phyloP scores from a whole-genome alignment of 2,113 vertebrate species.

The Struthio camelus region DNA sequence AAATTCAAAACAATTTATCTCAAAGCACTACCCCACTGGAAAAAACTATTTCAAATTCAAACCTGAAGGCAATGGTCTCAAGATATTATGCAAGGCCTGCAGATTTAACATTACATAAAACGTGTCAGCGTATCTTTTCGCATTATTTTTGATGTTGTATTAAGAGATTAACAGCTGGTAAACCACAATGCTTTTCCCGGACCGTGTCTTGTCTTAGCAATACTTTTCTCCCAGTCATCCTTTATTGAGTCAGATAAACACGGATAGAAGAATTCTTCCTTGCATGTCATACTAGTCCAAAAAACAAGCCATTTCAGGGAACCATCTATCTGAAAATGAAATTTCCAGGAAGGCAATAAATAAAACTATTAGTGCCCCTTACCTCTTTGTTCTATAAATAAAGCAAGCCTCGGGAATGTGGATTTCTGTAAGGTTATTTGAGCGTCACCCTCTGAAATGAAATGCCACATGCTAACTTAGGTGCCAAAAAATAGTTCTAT shows the following conservation, averaged over 20 bases:
- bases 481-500: neutral
- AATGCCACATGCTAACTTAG: neutral
- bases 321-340: neutral
- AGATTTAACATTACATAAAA: neutral
- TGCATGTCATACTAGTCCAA: neutral
- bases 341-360: neutral
- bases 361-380: neutral
- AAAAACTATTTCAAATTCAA: neutral
- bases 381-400: neutral
- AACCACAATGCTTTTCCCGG: neutral
- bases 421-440: neutral
- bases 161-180: neutral
- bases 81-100: neutral
- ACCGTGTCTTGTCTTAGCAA: neutral
- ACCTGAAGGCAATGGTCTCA: neutral
- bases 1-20: neutral
- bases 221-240: neutral
- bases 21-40: neutral
- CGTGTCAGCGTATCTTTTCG: neutral
- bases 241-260: constrained; percentile 1
- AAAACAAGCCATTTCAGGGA: neutral
- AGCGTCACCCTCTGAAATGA: neutral
- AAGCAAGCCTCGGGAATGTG: neutral
- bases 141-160: neutral
- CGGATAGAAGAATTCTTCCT: neutral